Evolutionary conservation across 1,140 invertebrate species (phyloP).

Genomic region (Bactericera cockerelli): DNA sequence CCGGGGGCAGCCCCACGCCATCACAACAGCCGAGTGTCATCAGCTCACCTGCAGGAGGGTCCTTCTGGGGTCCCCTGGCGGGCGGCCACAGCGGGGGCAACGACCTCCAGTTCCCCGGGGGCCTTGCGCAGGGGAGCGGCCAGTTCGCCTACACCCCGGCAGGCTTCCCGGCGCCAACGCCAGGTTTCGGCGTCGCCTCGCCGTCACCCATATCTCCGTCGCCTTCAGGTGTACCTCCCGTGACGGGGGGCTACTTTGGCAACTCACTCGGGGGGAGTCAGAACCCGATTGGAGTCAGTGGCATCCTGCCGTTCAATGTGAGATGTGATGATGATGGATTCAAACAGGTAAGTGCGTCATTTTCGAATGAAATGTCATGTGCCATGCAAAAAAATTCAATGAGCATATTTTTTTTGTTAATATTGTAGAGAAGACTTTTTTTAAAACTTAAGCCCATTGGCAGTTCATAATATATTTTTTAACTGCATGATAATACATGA

Average conservation of each 20-base stretch:
- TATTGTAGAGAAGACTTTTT: no score
- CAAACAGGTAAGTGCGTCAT: constrained; percentile 45
- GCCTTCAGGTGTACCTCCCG: constrained; percentile 11
- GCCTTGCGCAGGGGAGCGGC: constrained; percentile 17
- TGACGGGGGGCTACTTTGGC: neutral
- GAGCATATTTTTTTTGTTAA: no score
- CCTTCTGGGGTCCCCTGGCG: constrained; percentile 27
- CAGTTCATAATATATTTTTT: no score
- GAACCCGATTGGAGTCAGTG: constrained; percentile 7
- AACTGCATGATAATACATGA: no score
- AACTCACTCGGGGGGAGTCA: constrained; percentile 4
- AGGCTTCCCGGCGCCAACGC: neutral
- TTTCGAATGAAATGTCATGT: no score
- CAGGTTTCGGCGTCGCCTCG: constrained; percentile 10
- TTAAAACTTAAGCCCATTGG: no score
- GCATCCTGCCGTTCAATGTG: constrained; percentile 27
- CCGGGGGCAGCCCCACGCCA: constrained; percentile 22
- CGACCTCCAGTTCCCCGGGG: neutral
- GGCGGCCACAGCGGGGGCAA: constrained; percentile 20
- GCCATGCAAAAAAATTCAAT: no score
- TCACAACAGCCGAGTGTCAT: constrained; percentile 26
- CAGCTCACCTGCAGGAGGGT: constrained; percentile 18
- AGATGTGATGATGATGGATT: constrained; percentile 67
- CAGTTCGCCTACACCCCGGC: constrained; percentile 20
- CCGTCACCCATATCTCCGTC: constrained; percentile 7